These are phyloP conservation scores for Umimayanthus kanabou DNA, from an alignment of 92 coral and sea anemone genomes.

Conservation along the genomic window DNA sequence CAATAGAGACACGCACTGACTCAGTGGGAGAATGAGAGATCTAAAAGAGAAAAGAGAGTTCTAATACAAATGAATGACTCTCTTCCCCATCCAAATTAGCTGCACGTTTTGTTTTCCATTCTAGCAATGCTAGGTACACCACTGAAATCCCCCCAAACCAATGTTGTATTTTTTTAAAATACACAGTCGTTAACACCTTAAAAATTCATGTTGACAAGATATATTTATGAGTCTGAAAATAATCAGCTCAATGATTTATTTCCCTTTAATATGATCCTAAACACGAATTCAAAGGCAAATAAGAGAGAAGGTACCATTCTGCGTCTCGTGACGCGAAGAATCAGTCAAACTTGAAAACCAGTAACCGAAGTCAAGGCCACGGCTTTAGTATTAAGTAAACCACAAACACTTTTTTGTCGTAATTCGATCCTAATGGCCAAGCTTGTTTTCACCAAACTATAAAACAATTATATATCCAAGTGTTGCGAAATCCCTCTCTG, in stretches of 20 bases:
- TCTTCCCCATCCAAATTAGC: no score
- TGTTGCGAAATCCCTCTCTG: not conserved
- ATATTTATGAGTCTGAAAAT: not conserved
- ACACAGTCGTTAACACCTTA: conserved; percentile 9
- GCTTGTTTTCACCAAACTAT: conserved; percentile 7
- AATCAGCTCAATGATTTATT: not conserved
- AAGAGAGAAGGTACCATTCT: not conserved
- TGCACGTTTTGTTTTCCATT: no score
- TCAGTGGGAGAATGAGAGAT: not conserved
- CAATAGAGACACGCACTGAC: not conserved
- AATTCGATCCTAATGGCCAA: conserved; percentile 8
- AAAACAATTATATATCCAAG: not conserved
- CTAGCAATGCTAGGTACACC: no score
- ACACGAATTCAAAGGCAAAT: not conserved
- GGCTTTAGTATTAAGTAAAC: not conserved
- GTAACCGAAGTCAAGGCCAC: not conserved
- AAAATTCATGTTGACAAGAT: conserved; percentile 20
- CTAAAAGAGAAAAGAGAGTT: no score
- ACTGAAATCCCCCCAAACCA: no score
- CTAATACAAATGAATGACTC: no score
- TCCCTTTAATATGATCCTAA: no score
- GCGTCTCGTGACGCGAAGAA: not conserved
- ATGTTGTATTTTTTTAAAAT: no score
- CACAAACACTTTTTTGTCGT: not conserved
- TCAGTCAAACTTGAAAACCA: not conserved